phyloP scores from a whole-genome alignment of 1,140 invertebrate genomes.

The Drosophila mojavensis region DNA sequence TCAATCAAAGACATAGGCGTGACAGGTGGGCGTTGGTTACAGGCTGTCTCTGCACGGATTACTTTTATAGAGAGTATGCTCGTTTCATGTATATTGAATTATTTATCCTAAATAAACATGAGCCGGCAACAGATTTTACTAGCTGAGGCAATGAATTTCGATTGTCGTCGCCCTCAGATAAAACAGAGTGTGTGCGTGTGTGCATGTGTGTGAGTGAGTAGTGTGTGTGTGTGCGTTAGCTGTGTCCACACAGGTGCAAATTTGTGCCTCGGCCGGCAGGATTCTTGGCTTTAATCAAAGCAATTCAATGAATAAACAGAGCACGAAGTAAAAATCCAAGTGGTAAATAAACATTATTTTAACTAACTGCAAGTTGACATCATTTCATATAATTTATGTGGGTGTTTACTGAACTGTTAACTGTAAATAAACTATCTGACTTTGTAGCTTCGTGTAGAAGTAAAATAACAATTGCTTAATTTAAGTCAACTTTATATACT shows the following conservation, averaged over 20 bases:
- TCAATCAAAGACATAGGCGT: constrained; percentile 71
- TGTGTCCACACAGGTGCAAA: constrained; percentile 24
- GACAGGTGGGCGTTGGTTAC: constrained; percentile 45
- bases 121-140: constrained; percentile 69
- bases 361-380: neutral
- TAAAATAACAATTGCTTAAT: neutral
- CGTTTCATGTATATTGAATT: constrained; percentile 69
- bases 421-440: neutral
- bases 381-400: neutral
- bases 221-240: constrained; percentile 23
- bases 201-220: neutral
- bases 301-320: constrained; percentile 53
- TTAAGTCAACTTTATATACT: neutral
- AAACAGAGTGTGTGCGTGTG: constrained; percentile 2
- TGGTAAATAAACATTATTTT: constrained; percentile 19
- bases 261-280: constrained; percentile 30
- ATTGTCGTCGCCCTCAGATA: constrained; percentile 36
- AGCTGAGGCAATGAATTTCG: constrained; percentile 63
- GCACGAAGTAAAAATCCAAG: neutral
- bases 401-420: constrained; percentile 2
- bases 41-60: constrained; percentile 31
- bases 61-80: constrained; percentile 33
- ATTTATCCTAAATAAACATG: constrained; percentile 82
- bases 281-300: constrained; percentile 56
- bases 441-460: neutral